Evolutionary conservation across 1,140 invertebrate species (phyloP), one percentile per base, ranked within the genome.

Genomic region (Oryctes rhinoceros): DNA sequence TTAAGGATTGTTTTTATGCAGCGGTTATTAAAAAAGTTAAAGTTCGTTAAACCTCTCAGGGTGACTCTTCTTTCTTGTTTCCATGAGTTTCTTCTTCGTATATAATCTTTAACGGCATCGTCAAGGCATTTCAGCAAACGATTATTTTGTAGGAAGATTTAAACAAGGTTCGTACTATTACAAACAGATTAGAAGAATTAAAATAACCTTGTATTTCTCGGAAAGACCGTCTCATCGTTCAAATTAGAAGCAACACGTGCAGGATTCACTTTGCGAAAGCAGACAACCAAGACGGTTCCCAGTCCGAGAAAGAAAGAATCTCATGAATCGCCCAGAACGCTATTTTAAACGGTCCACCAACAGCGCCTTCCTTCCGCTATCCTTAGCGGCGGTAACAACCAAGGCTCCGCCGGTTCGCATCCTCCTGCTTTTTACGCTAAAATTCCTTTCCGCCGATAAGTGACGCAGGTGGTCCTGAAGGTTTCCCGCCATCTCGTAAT

Each of bases 401-500:
- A n/a, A 18, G 53, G 53, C 53, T 18, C 18, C 53, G 53, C 18
- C 18, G 18, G 53, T 59, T 59, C 0, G 53, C 53, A 18, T 59
- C 53, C 15, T 59, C 53, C 2, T 59, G 3, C 53, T 59, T 59
- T 59, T 59, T 59, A 6, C 53, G 53, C 53, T 59, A 59, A 18
- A 59, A 59, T 59, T 59, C 53, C 53, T 59, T 59, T 59, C 53
- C 53, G 53, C 53, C 53, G 53, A 59, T 59, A 59, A 59, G 53
- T 59, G 53, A 59, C 53, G 53, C 53, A 59, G 53, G 53, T 59
- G 53, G 53, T 59, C 53, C 53, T 59, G 53, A 59, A 59, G 53
- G 13, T 59, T 59, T 59, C 53, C 53, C 53, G 53, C 53, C 53
- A 59, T 59, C 53, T 18, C 53, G 53, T 59, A 59, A 59, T 59